Evolutionary conservation across 2,888 invertebrate species (phyloP), one percentile per base, ranked within the genome.

Genomic region (Teleogryllus oceanicus): DNA sequence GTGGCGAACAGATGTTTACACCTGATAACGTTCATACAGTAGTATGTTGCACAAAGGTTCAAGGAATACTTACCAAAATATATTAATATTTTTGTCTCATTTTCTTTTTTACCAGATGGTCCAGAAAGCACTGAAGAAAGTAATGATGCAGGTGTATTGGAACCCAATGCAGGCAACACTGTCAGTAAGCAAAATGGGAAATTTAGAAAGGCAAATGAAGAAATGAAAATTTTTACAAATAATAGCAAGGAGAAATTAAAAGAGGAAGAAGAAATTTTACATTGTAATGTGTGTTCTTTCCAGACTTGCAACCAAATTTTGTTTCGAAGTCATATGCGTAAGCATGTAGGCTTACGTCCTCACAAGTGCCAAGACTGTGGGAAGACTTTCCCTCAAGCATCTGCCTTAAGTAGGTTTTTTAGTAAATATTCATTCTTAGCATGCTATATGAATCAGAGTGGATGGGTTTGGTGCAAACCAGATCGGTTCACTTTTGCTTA

Each of bases 341-440:
- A 75, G 20, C 82, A 82, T 24, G 79, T 75, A 18, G 81, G 79
- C 21, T 76, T 80, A 12, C 80, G 79, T 37, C 81, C 81, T 2
- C 80, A 83, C 74, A 80, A 79, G 12, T 83, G 83, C 51, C 80
- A 81, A 49, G 80, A 82, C 16, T 83, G 83, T 81, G 81, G 81
- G 12, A 83, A 83, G 74, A 80, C 80, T 51, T 83, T 83, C 74
- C 79, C 78, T 16, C 82, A 82, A 20, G 80, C 81, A 49, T 82
- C 81, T 50, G 81, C 81, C 24, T 76, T 82, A 11, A 81, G 82
- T 82, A 78, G 80, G 82, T 78, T 21, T 20, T 75, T 13, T 18
- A 78, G 77, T n/a, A 12, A 62, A 62, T 5, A 62, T 74, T 76
- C 1, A 8, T 78, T 79, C 62, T 2, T 76, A 83, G 82, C 80